Base-by-base conservation (phyloP, 2,797 vertebrate species). In the Rhadinocentrus ornatus region DNA sequence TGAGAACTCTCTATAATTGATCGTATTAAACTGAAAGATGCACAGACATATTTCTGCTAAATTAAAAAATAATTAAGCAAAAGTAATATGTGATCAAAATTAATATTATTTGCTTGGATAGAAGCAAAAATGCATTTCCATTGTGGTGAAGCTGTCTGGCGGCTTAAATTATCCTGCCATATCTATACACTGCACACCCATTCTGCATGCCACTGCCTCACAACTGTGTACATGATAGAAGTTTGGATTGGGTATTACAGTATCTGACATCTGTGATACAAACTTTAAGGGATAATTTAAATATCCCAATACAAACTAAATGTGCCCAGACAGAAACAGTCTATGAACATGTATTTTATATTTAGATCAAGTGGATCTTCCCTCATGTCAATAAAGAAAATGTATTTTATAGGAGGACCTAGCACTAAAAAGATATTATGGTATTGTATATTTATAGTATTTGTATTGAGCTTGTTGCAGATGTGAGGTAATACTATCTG, bases 271-370 rank as follows among this genome's bases (percentile, higher is more conserved):
- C 39, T 54, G 50, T 6, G n/a, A n/a, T n/a, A n/a, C n/a, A n/a
- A n/a, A n/a, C n/a, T n/a, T n/a, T n/a, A 77, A 76, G 64, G 63
- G 59, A 75, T 65, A 29, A 78, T 80, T 64, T 60, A 44, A 61
- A 62, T 24, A 53, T 65, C n/a, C 32, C 55, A 66, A 50, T 29
- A 26, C 7, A 66, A 34, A 34, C 27, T 15, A 62, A 44, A 44
- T 16, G 27, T 41, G 34, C n/a, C 32, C 12, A 32, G 29, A 71
- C 35, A 61, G 27, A 62, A 39, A 70, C 37, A 32, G 20, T n/a
- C 31, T 37, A 60, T 22, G 50, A 62, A 71, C 39, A 53, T 39
- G 41, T 4, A 62, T 66, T 76, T 41, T 55, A 22, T 53, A 66
- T 52, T 58, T 29, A 62, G 39, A 69, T 62, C 34, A 81, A 69